Percentiles rank a stretch among this genome's conserved stretches.
Evolutionary conservation across 2,888 invertebrate genomes (phyloP).

Genomic region (Clanis bilineata): DNA sequence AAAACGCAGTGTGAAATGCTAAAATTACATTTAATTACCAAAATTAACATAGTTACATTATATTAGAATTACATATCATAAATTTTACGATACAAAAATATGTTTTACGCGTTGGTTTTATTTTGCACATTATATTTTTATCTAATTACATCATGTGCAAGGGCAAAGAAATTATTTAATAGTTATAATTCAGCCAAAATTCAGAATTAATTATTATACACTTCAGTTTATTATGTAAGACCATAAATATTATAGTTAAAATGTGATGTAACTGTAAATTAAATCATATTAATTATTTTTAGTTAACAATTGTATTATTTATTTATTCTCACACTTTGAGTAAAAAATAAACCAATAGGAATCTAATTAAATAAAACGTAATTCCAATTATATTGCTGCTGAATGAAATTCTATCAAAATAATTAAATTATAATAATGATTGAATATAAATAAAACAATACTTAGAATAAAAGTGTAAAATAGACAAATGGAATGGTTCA

Average conservation of each 20-base stretch:
- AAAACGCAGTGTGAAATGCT: constrained; percentile 47
- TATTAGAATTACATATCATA: constrained; percentile 70
- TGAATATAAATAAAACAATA: constrained; percentile 29
- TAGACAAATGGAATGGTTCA: constrained; percentile 56
- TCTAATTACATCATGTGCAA: constrained; percentile 1
- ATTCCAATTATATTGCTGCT: not conserved
- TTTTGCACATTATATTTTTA: constrained; percentile 28
- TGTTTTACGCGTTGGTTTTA: constrained; percentile 52
- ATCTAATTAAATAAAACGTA: constrained; percentile 5
- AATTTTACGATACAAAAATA: constrained; percentile 78
- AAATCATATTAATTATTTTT: not conserved
- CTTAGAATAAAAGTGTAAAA: constrained; percentile 40
- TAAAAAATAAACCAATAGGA: not conserved
- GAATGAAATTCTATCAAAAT: constrained; percentile 4
- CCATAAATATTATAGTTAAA: not conserved
- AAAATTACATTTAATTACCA: constrained; percentile 74
- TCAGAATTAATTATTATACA: not conserved
- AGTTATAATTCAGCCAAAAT: not conserved
- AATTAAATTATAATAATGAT: constrained; percentile 12
- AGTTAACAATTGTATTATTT: not conserved
- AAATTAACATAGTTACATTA: constrained; percentile 63
- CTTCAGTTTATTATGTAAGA: not conserved
- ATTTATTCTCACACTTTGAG: not conserved
- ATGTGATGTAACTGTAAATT: not conserved
- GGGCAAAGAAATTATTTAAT: not conserved